Evolutionary conservation across 2,888 invertebrate genomes (phyloP), one percentile per base, ranked within the genome.

Genomic region (Pardosa pseudoannulata): DNA sequence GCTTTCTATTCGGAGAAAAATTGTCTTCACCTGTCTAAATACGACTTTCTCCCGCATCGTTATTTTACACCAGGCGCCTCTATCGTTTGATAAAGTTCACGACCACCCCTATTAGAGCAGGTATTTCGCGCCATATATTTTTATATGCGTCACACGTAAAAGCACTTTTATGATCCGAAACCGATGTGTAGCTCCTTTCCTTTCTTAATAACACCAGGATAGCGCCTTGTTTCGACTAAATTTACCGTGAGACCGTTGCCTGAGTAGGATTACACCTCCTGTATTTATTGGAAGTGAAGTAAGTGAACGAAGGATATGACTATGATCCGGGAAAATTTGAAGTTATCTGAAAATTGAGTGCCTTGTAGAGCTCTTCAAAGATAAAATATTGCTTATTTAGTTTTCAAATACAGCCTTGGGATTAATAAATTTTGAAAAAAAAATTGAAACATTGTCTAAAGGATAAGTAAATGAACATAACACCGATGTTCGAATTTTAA

Each of bases 111-210:
- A 56, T 56, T 23, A 56, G 56, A 23, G 3, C 56, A 56, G 56
- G 56, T 56, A 56, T 56, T 56, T 56, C 56, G 56, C 56, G 56
- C 56, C 56, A 56, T 56, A 56, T 56, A 56, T 56, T 23, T 56
- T 56, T 56, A 56, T 56, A 56, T 56, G 56, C 23, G 56, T 56
- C 56, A 23, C 56, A 0, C 56, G 56, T 56, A 56, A 56, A 23
- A 23, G 19, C 19, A 5, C 56, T 56, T 56, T 56, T 56, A 56
- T 56, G 56, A 56, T 56, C 23, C 23, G 23, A 2, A 23, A 56
- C 56, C 56, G 56, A 3, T 56, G 23, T 56, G 7, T 23, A 23
- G 5, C 56, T 19, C 23, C 23, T 56, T 7, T 36, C 23, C 56
- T 23, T 19, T 56, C 56, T 16, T 56, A 56, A 56, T 56, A 56